phyloP scores from a whole-genome alignment of 2,797 vertebrate genomes.

The Enteromius paludinosus region DNA sequence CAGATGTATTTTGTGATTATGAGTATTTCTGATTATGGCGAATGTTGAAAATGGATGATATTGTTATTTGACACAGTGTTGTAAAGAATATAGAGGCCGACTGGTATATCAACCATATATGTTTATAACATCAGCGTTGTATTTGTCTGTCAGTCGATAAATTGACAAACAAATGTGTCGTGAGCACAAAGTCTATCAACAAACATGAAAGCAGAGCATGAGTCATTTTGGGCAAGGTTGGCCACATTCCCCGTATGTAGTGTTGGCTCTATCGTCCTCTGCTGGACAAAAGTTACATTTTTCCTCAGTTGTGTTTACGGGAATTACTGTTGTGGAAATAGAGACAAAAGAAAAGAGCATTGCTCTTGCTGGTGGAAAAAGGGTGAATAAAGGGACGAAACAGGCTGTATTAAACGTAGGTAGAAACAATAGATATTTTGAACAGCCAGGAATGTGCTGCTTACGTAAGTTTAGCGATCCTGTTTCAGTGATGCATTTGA shows the following conservation, averaged over 20 bases:
- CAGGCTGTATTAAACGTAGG: not conserved
- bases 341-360: not conserved
- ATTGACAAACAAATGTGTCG: not conserved
- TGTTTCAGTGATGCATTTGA: not conserved
- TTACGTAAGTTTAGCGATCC: not conserved
- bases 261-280: not conserved
- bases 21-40: not conserved
- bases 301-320: not conserved
- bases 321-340: not conserved
- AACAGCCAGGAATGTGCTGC: not conserved
- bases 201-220: not conserved
- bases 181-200: not conserved
- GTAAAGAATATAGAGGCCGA: no score
- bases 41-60: not conserved
- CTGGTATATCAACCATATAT: not conserved
- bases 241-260: not conserved
- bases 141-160: not conserved
- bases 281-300: not conserved
- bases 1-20: not conserved
- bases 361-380: not conserved
- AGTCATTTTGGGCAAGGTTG: constrained; percentile 5
- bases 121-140: not conserved
- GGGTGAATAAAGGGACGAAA: not conserved
- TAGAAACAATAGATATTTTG: not conserved
- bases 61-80: not conserved